Evolutionary conservation across 2,113 vertebrate species (phyloP), one percentile per base, ranked within the genome.

Genomic region (Nyctibius bracteatus): DNA sequence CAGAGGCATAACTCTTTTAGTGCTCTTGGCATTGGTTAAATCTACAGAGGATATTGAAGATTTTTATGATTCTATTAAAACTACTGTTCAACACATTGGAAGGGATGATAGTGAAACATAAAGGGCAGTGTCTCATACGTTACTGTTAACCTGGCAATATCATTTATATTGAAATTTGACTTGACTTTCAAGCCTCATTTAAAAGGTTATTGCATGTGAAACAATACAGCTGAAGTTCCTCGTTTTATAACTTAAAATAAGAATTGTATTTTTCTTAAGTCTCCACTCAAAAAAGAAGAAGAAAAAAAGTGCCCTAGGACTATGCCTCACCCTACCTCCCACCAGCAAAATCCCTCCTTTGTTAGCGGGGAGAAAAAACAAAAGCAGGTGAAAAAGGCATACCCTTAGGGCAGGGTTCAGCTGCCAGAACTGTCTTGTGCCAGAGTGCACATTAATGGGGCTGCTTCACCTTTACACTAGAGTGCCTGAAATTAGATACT

Each of bases 31-130:
- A 54, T 77, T 91, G 91, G 70, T 91, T 91, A 95, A 91, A 93
- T 91, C 96, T 95, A 88, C 81, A 92, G 84, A 96, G 92, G 92
- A 97, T 96, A 97, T 88, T 85, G 91, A 95, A 96, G 84, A 90
- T 95, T 95, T 97, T 97, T 96, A 97, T 67, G 89, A 74, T 95
- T 97, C 97, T 96, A 74, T 95, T 96, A 95, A 95, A 95, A 88
- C 92, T 88, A 91, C 91, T 78, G 58, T 86, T 96, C 58, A 81
- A 94, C 83, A 66, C 58, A 85, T 80, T 94, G 7, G 2, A 78
- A 66, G 22, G 54, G 58, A 88, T 83, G 94, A 94, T 94, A 89
- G 89, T 4, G 83, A 95, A 94, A 94, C 78, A 94, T 95, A 97
- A 96, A 97, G 95, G 89, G 91, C 94, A 97, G 84, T 81, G 78